Percentiles rank a stretch among this genome's conserved stretches.
Conservation (phyloP, 2,797 vertebrate species). For the Lindbergichthys nudifrons region DNA sequence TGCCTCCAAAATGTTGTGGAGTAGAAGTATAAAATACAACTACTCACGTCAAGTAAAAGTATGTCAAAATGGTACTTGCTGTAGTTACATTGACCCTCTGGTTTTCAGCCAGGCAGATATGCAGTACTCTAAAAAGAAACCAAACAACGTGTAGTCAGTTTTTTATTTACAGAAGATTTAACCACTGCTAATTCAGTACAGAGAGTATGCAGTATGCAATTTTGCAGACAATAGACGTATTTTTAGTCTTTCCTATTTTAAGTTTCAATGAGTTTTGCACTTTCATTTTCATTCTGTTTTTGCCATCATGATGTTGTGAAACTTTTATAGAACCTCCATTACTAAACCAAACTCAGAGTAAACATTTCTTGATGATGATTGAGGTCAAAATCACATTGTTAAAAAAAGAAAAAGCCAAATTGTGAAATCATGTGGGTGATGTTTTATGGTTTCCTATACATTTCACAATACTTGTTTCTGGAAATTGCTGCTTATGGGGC, state of each 20-base stretch:
- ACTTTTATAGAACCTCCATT: neutral
- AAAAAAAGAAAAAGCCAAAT: neutral
- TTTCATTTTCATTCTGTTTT: neutral
- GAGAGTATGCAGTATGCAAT: neutral
- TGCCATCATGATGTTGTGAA: neutral
- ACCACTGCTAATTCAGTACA: constrained; percentile 6
- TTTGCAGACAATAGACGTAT: neutral
- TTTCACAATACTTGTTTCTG: constrained; percentile 8
- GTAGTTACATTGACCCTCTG: no score
- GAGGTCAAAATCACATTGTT: neutral
- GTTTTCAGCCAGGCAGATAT: neutral
- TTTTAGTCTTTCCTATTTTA: neutral
- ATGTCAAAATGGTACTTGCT: no score
- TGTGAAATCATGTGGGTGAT: neutral
- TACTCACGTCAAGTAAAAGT: no score
- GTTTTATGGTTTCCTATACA: neutral
- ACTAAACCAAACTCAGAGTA: neutral
- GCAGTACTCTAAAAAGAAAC: neutral
- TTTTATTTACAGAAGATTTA: neutral
- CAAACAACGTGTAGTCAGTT: neutral
- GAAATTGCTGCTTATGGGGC: neutral
- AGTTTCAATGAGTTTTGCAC: neutral
- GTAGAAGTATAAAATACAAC: no score
- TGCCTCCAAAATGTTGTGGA: no score
- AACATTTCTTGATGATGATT: neutral